These are phyloP conservation scores for Entomyzon cyanotis DNA, from an alignment of 2,113 vertebrate genomes.

Conservation along the genomic window DNA sequence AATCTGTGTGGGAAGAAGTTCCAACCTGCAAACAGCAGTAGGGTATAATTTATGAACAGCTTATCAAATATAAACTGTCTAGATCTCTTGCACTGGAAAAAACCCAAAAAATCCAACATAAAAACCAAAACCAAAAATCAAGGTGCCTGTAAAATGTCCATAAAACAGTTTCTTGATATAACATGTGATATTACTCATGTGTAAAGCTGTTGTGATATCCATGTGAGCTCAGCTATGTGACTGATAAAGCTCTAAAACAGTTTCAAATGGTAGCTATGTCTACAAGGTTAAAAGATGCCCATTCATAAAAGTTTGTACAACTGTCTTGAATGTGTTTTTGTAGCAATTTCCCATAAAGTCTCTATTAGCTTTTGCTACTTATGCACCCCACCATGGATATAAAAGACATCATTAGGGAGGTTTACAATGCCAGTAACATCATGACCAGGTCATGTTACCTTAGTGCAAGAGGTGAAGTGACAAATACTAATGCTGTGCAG, in stretches of 20 bases:
- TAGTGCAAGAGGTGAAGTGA: not conserved
- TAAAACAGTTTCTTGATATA: not conserved
- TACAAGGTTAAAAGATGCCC: not conserved
- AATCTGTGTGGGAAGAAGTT: slow-evolving; percentile 65
- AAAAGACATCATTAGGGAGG: not conserved
- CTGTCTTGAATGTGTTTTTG: not conserved
- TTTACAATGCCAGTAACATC: not conserved
- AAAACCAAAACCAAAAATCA: not conserved
- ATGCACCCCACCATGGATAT: not conserved
- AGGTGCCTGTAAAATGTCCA: not conserved
- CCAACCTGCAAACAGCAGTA: slow-evolving; percentile 55
- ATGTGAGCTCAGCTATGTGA: not conserved
- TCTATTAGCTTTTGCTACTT: not conserved
- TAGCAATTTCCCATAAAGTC: not conserved
- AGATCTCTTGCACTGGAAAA: not conserved
- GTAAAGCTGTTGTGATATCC: not conserved
- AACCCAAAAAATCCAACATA: not conserved
- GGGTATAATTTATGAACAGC: slow-evolving; percentile 54
- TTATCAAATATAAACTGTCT: slow-evolving; percentile 36
- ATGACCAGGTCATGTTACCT: not conserved
- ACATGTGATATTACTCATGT: not conserved
- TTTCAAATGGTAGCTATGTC: not conserved
- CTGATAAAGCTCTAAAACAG: not conserved
- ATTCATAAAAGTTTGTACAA: not conserved
- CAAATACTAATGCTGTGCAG: not conserved